phyloP scores from a whole-genome alignment of 2,113 vertebrate genomes.

The Paramisgurnus dabryanus region DNA sequence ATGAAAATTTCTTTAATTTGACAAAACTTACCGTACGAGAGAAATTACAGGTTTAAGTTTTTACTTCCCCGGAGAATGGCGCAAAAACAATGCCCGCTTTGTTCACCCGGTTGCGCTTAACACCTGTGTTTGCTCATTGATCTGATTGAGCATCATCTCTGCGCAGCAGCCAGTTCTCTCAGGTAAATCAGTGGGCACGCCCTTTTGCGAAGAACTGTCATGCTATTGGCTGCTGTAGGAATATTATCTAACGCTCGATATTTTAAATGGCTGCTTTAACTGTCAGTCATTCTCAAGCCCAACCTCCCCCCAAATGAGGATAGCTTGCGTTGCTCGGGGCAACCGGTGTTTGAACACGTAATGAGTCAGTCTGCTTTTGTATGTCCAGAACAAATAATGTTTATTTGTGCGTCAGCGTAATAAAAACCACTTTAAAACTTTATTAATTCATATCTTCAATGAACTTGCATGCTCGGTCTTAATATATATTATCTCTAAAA shows the following conservation, averaged over 20 bases:
- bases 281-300: slow-evolving; percentile 28
- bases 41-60: not conserved
- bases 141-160: slow-evolving; percentile 44
- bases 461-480: not conserved
- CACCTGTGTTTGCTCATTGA: slow-evolving; percentile 50
- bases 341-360: slow-evolving; percentile 17
- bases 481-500: not conserved
- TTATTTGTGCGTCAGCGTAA: slow-evolving; percentile 25
- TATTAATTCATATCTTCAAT: not conserved
- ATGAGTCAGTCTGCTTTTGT: not conserved
- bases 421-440: not conserved
- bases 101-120: slow-evolving; percentile 4
- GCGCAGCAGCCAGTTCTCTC: not conserved
- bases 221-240: slow-evolving; percentile 34
- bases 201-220: not conserved
- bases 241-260: not conserved
- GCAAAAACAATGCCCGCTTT: slow-evolving; percentile 6
- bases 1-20: not conserved
- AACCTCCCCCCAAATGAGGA: not conserved
- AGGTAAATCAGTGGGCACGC: slow-evolving; percentile 44
- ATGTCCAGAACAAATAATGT: slow-evolving; percentile 25
- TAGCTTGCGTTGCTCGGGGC: not conserved
- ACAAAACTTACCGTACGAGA: slow-evolving; percentile 11
- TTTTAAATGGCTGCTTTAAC: slow-evolving; percentile 27
- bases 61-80: not conserved